A percentile compares a stretch with the other conserved stretches of the same genome.
Evolutionary conservation across 2,888 invertebrate species (phyloP).

Genomic region (Sphaerophoria taeniata): DNA sequence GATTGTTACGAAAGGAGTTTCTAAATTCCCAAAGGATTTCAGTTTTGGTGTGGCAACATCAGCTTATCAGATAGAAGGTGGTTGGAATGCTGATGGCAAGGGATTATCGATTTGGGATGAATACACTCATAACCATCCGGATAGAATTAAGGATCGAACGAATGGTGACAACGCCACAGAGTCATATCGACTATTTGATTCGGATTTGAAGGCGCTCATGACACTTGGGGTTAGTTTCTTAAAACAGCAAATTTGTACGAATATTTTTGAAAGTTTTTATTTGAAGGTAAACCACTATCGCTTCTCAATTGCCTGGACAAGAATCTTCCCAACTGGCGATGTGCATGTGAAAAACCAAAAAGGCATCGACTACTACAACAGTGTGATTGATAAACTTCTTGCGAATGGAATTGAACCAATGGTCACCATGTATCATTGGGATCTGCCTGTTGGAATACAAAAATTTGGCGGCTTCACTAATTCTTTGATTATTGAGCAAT

Average conservation of each 20-base stretch:
- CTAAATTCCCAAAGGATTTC: constrained; percentile 76
- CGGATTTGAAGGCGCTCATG: constrained; percentile 84
- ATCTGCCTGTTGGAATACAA: constrained; percentile 84
- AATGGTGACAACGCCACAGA: constrained; percentile 85
- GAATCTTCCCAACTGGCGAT: constrained; percentile 86
- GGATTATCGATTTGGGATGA: constrained; percentile 80
- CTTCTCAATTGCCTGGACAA: constrained; percentile 86
- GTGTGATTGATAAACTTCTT: constrained; percentile 85
- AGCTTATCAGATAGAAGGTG: constrained; percentile 78
- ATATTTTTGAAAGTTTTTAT: background rate
- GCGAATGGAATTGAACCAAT: constrained; percentile 85
- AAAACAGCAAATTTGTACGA: background rate
- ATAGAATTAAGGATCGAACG: constrained; percentile 82
- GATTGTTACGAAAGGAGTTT: constrained; percentile 48
- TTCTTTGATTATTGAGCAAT: constrained; percentile 82
- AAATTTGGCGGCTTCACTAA: constrained; percentile 84
- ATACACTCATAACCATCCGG: constrained; percentile 78
- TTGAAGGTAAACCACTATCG: constrained; percentile 83
- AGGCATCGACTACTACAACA: constrained; percentile 84
- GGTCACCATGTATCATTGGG: constrained; percentile 85
- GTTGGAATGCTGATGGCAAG: constrained; percentile 81
- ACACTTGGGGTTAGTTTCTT: constrained; percentile 80
- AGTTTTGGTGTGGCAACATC: constrained; percentile 77
- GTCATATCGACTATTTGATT: constrained; percentile 85
- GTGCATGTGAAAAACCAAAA: constrained; percentile 81